phyloP scores from a whole-genome alignment of 2,113 vertebrate species.

The Hymenochirus boettgeri region DNA sequence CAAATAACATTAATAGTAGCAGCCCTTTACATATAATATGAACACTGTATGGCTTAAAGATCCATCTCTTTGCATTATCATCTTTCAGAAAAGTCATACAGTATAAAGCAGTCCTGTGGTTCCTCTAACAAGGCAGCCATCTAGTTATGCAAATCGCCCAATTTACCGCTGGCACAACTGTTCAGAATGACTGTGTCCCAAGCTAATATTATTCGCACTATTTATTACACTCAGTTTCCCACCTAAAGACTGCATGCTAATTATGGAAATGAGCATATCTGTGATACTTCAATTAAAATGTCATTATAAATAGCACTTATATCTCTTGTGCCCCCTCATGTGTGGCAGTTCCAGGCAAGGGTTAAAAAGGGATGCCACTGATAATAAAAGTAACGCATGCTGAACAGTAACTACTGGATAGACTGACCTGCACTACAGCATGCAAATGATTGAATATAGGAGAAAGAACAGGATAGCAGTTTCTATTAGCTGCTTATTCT shows the following conservation, averaged over 20 bases:
- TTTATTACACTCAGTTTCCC: slow-evolving; percentile 36
- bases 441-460: not conserved
- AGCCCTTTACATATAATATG: not conserved
- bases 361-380: slow-evolving; percentile 24
- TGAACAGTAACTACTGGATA: not conserved
- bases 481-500: not conserved
- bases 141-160: slow-evolving; percentile 43
- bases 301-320: slow-evolving; percentile 41
- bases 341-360: not conserved
- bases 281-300: slow-evolving; percentile 41
- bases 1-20: not conserved
- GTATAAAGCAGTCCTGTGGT: slow-evolving; percentile 29
- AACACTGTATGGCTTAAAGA: not conserved
- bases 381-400: not conserved
- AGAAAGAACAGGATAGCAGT: slow-evolving; percentile 2
- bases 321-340: slow-evolving; percentile 22
- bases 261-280: slow-evolving; percentile 41
- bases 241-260: slow-evolving; percentile 38
- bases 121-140: slow-evolving; percentile 39
- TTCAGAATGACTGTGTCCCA: slow-evolving; percentile 36
- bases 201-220: slow-evolving; percentile 42
- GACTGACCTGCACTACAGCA: too few species aligned
- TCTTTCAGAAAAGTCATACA: slow-evolving; percentile 16
- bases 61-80: slow-evolving; percentile 5
- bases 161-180: slow-evolving; percentile 35